phyloP scores from a whole-genome alignment of 1,140 invertebrate species.

The Hirudo medicinalis region DNA sequence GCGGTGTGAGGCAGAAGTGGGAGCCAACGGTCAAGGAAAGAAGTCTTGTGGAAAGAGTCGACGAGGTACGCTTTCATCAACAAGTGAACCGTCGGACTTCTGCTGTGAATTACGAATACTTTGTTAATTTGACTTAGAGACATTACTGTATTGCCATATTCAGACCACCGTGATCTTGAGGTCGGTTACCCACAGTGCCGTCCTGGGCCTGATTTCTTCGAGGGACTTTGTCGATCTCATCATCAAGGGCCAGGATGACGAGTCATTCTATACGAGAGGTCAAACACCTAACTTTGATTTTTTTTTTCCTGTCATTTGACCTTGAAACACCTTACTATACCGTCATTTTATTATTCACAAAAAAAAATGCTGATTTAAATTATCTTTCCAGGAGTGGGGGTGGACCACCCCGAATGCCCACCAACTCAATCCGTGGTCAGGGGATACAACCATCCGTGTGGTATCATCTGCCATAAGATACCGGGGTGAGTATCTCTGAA shows the following conservation, averaged over 20 bases:
- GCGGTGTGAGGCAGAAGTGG: constrained; percentile 11
- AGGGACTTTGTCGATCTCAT: constrained; percentile 14
- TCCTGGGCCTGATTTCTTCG: constrained; percentile 16
- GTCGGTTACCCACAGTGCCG: constrained; percentile 18
- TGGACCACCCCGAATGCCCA: constrained; percentile 28
- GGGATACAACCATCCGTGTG: constrained; percentile 33
- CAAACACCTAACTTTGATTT: not conserved
- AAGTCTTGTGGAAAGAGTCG: constrained; percentile 1
- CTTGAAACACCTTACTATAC: too few relatives aligned
- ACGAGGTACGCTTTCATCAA: not conserved
- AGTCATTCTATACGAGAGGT: constrained; percentile 15
- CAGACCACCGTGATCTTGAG: constrained; percentile 10
- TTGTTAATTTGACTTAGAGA: not conserved
- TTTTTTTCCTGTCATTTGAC: too few relatives aligned
- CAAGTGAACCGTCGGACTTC: not conserved
- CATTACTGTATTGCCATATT: not conserved
- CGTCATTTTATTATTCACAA: too few relatives aligned
- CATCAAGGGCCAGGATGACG: constrained; percentile 9
- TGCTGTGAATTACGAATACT: too few relatives aligned
- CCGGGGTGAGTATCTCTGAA: constrained; percentile 27
- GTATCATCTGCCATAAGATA: constrained; percentile 29
- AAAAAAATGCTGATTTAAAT: too few relatives aligned
- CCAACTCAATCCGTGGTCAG: constrained; percentile 30
- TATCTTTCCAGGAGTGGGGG: constrained; percentile 28
- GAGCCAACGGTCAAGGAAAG: constrained; percentile 17